Percentiles rank a stretch among this genome's conserved stretches.
Conservation (phyloP, 2,888 invertebrate genomes). For the Amphipyra tragopoginis region DNA sequence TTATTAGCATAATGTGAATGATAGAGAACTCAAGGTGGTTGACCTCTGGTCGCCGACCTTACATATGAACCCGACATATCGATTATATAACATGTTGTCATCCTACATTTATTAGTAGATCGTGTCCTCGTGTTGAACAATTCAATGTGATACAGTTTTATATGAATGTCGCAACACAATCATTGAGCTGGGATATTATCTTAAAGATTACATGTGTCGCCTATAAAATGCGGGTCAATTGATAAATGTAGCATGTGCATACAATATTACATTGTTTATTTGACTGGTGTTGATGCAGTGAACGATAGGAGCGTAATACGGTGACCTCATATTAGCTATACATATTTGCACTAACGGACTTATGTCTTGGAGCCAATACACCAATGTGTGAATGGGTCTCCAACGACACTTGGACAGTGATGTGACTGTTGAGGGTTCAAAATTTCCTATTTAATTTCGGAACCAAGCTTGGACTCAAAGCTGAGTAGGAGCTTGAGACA, state of each 20-base stretch:
- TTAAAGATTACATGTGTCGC: slow-evolving; percentile 13
- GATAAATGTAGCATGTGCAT: slow-evolving; percentile 4
- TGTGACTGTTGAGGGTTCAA: too few relatives aligned
- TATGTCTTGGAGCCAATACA: too few relatives aligned
- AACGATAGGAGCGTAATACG: neutral
- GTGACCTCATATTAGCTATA: too few relatives aligned
- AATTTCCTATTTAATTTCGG: too few relatives aligned
- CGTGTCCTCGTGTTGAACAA: slow-evolving; percentile 1
- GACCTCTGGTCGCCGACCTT: slow-evolving; percentile 28
- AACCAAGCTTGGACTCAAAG: too few relatives aligned
- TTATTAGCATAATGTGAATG: slow-evolving; percentile 33
- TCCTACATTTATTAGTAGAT: slow-evolving; percentile 4
- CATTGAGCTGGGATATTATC: slow-evolving; percentile 4
- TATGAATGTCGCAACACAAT: slow-evolving; percentile 22
- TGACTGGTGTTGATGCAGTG: neutral
- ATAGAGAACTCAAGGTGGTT: slow-evolving; percentile 9
- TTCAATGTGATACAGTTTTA: slow-evolving; percentile 18
- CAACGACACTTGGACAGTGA: too few relatives aligned
- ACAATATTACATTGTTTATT: neutral
- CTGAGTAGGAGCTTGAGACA: too few relatives aligned
- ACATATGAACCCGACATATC: slow-evolving; percentile 19
- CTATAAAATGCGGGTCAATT: slow-evolving; percentile 1
- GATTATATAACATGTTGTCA: slow-evolving; percentile 15
- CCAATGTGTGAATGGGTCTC: too few relatives aligned
- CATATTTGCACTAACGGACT: too few relatives aligned